Percentiles rank a stretch among this genome's conserved stretches.
phyloP scores from a whole-genome alignment of 2,113 vertebrate genomes.

The Notechis scutatus region DNA sequence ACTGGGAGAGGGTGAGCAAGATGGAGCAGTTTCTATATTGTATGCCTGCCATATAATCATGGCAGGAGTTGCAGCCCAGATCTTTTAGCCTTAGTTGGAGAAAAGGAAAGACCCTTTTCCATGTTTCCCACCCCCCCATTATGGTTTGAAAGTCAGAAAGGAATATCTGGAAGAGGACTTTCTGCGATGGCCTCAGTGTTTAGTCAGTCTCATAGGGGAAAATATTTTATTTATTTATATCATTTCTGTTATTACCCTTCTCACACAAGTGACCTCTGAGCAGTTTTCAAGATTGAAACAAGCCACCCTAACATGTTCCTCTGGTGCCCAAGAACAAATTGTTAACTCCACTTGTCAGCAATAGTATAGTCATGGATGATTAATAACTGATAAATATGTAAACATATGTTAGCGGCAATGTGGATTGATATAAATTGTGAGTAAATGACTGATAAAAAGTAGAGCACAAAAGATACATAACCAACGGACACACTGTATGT shows the following conservation, averaged over 20 bases:
- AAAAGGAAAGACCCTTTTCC: not conserved
- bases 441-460: too few relatives aligned
- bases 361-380: too few relatives aligned
- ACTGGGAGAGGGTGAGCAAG: not conserved
- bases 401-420: too few relatives aligned
- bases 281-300: not conserved
- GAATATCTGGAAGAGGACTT: not conserved
- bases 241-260: not conserved
- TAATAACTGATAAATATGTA: too few relatives aligned
- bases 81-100: not conserved
- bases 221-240: not conserved
- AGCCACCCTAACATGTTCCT: not conserved
- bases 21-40: not conserved
- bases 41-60: not conserved
- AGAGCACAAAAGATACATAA: too few relatives aligned
- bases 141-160: not conserved
- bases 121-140: not conserved
- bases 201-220: not conserved
- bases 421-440: too few relatives aligned
- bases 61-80: not conserved
- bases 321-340: not conserved
- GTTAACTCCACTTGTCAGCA: not conserved
- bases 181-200: not conserved
- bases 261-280: not conserved
- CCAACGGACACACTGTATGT: too few relatives aligned